These are phyloP conservation scores for Halichoerus grypus DNA, from an alignment of 2,113 vertebrate species.

Conservation along the genomic window DNA sequence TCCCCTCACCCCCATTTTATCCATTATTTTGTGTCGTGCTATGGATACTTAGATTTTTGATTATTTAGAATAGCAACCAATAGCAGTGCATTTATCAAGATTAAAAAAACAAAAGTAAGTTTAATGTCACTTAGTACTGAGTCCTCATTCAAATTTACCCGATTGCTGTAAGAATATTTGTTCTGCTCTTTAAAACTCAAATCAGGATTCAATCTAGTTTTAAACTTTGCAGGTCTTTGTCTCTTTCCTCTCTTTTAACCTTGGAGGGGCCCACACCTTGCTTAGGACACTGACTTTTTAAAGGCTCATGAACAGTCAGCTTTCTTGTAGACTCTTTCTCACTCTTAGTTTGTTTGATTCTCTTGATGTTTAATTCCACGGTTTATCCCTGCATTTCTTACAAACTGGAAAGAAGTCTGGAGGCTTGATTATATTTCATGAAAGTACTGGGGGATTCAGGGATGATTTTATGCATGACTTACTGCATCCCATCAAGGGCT, in stretches of 20 bases:
- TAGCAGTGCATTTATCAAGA: background rate
- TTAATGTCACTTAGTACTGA: background rate
- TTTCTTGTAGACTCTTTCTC: background rate
- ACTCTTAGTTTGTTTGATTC: background rate
- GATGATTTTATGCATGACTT: background rate
- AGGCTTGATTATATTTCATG: background rate
- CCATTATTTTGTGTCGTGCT: background rate
- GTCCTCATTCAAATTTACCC: background rate
- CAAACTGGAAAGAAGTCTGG: background rate
- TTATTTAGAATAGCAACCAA: background rate
- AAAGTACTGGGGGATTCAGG: background rate
- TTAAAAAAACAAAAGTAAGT: background rate
- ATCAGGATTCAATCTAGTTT: background rate
- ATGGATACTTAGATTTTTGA: background rate
- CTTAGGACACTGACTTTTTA: background rate
- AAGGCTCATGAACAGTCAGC: background rate
- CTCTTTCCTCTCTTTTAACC: background rate
- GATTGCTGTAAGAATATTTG: background rate
- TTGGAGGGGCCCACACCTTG: background rate
- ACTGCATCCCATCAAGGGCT: background rate
- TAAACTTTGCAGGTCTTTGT: background rate
- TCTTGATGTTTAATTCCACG: background rate
- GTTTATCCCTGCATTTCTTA: background rate
- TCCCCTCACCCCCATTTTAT: background rate
- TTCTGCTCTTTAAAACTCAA: background rate